A percentile compares a stretch with the other conserved stretches of the same genome.
These are phyloP conservation scores for Nestor notabilis DNA, from an alignment of 2,113 vertebrate genomes.

Conservation along the genomic window DNA sequence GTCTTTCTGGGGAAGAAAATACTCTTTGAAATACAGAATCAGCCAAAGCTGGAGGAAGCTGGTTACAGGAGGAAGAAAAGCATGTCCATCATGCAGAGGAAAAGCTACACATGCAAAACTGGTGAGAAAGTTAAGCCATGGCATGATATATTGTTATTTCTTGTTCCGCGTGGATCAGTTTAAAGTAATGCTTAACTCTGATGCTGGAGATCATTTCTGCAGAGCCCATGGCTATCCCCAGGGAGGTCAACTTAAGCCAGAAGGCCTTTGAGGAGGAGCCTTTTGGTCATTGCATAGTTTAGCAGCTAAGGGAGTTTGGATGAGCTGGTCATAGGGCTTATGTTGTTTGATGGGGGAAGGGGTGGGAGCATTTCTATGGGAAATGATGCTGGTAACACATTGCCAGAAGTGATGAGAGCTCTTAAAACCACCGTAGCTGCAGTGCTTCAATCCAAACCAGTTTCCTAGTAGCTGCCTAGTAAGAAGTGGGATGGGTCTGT, in stretches of 20 bases:
- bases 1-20: neutral
- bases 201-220: neutral
- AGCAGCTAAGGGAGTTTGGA: neutral
- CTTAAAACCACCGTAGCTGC: neutral
- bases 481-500: neutral
- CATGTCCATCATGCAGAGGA: neutral
- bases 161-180: neutral
- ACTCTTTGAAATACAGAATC: neutral
- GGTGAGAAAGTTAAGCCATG: neutral
- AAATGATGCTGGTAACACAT: neutral
- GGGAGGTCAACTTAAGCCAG: slow-evolving; percentile 4
- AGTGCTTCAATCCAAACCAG: neutral
- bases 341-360: neutral
- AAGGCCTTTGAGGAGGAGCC: neutral
- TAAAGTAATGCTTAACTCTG: neutral
- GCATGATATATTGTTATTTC: neutral
- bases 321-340: neutral
- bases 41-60: neutral
- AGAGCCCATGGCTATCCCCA: neutral
- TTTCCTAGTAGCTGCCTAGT: neutral
- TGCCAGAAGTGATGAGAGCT: neutral
- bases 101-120: neutral
- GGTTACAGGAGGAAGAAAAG: neutral
- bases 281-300: neutral
- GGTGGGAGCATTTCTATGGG: neutral